Evolutionary conservation across 2,888 invertebrate genomes (phyloP), one percentile per base, ranked within the genome.

Genomic region (Drosophila crucigera): DNA sequence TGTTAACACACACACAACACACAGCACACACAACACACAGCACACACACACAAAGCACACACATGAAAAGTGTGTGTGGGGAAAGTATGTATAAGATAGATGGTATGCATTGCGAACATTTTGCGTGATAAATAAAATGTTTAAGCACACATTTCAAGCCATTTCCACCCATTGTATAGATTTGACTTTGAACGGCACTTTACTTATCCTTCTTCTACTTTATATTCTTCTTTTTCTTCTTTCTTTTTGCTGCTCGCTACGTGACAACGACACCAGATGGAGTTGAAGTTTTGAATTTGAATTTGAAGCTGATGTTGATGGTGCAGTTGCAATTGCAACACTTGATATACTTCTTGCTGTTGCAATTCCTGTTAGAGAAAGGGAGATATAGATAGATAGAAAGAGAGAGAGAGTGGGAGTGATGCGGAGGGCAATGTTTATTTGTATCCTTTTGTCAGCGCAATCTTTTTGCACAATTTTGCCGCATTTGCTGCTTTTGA

Each of bases 111-210:
- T 50, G 72, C 70, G 39, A 79, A 74, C 79, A 76, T 85, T 88
- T 86, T 86, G 86, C 68, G 89, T 90, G 82, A 85, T 87, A 87
- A 90, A 90, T 87, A 90, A 87, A 87, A 89, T 90, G 86, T 87
- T 87, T 89, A 90, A 87, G 86, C 80, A 80, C 76, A 90, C 86
- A 90, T 90, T 90, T 90, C 74, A 82, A 81, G 63, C 78, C 76
- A 80, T 79, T 67, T 68, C 56, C 54, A 74, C 64, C 82, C 75
- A 78, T 85, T 87, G 76, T 85, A 66, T 82, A 85, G 90, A 88
- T 88, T 88, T 88, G 90, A 84, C 86, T 88, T 83, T 83, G 81
- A 90, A 85, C 73, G 59, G 61, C 66, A 68, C 68, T 76, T 84
- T 68, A 4, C 30, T 39, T 30, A 6, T n/a, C n/a, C 39, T 47